Base-by-base conservation (phyloP, 2,888 invertebrate species). In the Xestoiulus laeticollis region DNA sequence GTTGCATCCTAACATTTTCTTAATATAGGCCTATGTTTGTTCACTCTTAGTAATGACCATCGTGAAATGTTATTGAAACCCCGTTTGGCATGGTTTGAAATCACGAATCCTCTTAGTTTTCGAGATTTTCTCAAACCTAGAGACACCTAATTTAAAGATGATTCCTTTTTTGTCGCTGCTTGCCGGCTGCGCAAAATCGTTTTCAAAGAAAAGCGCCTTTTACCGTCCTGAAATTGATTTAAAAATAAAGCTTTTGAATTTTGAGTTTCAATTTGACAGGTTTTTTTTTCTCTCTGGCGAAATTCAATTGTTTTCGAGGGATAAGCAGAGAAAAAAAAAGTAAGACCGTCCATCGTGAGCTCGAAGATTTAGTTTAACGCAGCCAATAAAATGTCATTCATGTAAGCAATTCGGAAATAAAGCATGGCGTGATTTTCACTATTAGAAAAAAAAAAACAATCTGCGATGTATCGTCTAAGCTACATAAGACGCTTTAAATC, bases 171-270 rank as follows among this genome's bases (percentile, higher is more conserved):
- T 68, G 48, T 48, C 48, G 16, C 19, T 48, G 14, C 48, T 48
- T 48, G 68, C 68, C 68, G 68, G 68, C 68, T 68, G 12, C 68
- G 26, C 68, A 68, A 68, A 68, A 68, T 22, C 68, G 68, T 68
- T 68, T 68, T 68, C 68, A 68, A 68, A 68, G 68, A 68, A 68
- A 68, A 68, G 68, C 68, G 68, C 68, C 22, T 68, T 26, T 68
- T 84, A 38, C 33, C 43, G 19, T 43, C 43, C 33, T 6, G 43
- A 32, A 84, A 84, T 84, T 84, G 84, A 84, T 84, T 43, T 84
- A 33, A 84, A 84, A 84, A 84, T 84, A 84, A 84, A 33, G 84
- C 84, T 84, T 68, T 84, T 84, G 84, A 84, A 84, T 84, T 84
- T 33, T 84, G 84, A 84, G 84, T 84, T 33, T 84, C 33, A 84